Base-by-base conservation (phyloP, 2,797 vertebrate species). In the Remorina albescens region DNA sequence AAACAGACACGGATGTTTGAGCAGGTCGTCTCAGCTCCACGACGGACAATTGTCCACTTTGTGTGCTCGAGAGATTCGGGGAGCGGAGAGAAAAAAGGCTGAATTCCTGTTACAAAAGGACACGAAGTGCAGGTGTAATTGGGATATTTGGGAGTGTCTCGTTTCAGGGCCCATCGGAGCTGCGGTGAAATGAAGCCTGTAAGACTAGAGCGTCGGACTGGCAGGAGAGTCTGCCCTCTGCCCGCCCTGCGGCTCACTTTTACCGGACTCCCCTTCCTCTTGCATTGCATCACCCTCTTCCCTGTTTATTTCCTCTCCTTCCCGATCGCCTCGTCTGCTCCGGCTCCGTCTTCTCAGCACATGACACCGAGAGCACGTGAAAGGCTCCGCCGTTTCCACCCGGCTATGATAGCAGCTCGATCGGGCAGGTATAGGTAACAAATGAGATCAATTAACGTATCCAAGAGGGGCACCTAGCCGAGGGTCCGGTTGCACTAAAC, bases 391-490 rank as follows among this genome's bases (percentile, higher is more conserved):
- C 11, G 81, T 84, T 72, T 10, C 59, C 13, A 10, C 47, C 8
- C 1, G 61, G 76, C 89, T 81, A 94, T 91, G 95, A 97, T 95
- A 96, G 95, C 93, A 90, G 94, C 95, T 94, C 93, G 94, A 98
- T 96, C 95, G 93, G 89, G 91, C 93, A 93, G 95, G 95, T 96
- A 96, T 96, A 95, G 94, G 96, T 97, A 97, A 97, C 97, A 97
- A 97, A 98, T 96, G 92, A 97, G 95, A 96, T 97, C 96, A 97
- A 98, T 98, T 98, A 97, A 97, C 94, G 94, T 94, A 96, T 95
- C 95, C 89, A 88, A 92, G 93, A 95, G 93, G 95, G 95, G 95
- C 96, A 96, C 96, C 95, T 96, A 95, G 94, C 91, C 41, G 74
- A 90, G 96, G 91, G 93, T 99, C 95, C 78, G 92, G 95, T 99